These are phyloP conservation scores for Blastomussa wellsi DNA, from an alignment of 92 coral and sea anemone species.

Conservation along the genomic window DNA sequence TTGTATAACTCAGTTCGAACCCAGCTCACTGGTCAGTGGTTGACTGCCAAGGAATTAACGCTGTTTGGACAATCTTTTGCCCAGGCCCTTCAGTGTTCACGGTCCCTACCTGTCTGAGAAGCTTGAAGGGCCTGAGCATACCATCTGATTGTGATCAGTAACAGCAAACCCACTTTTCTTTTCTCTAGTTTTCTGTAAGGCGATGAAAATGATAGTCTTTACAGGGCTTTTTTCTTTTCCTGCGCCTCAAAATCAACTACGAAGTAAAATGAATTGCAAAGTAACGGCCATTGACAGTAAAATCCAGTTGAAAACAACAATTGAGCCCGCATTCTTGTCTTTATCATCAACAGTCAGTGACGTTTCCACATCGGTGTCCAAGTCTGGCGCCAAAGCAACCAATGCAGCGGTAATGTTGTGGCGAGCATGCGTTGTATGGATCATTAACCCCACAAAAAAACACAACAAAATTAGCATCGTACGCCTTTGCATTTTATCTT, in stretches of 20 bases:
- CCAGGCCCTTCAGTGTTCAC: not conserved
- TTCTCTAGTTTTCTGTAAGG: not conserved
- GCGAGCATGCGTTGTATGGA: conserved; percentile 45
- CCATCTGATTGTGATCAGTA: not conserved
- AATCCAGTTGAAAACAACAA: conserved; percentile 45
- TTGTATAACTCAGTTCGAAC: not conserved
- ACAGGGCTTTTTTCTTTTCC: not conserved
- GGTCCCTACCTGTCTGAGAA: not conserved
- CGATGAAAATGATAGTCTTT: not conserved
- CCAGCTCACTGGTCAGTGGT: not conserved
- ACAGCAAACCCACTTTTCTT: not conserved
- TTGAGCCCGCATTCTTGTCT: conserved; percentile 49
- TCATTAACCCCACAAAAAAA: not conserved
- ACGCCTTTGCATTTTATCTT: conserved; percentile 10
- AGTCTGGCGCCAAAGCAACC: conserved; percentile 92
- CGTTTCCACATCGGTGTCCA: conserved; percentile 79
- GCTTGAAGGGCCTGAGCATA: not conserved
- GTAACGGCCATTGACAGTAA: conserved; percentile 33
- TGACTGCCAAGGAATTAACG: not conserved
- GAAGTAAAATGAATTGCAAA: conserved; percentile 12
- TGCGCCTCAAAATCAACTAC: not conserved
- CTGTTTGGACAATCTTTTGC: not conserved
- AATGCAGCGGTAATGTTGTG: conserved; percentile 98
- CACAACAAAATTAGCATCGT: conserved; percentile 7
- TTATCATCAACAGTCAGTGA: conserved; percentile 47